Conservation (phyloP, 2,888 invertebrate genomes). For the Parasteatoda lunata region DNA sequence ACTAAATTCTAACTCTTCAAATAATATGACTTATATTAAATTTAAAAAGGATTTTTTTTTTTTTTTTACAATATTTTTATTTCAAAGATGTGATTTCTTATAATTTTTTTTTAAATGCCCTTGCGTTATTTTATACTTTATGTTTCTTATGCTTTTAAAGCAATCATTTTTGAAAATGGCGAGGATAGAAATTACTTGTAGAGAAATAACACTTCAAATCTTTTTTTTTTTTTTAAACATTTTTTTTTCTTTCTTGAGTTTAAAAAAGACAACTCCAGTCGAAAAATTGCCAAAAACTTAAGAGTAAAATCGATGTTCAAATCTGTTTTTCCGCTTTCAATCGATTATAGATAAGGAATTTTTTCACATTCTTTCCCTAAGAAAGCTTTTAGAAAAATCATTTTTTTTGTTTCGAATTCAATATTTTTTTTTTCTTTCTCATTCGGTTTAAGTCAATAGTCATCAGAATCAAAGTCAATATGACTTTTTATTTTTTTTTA, state of each 20-base stretch:
- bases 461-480: slow-evolving; percentile 53
- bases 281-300: slow-evolving; percentile 28
- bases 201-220: slow-evolving; percentile 1
- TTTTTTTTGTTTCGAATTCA: slow-evolving; percentile 3
- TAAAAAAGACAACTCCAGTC: slow-evolving; percentile 6
- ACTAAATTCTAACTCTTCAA: no score
- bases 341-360: slow-evolving; percentile 53
- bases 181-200: neutral
- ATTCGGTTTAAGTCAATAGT: slow-evolving; percentile 39
- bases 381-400: slow-evolving; percentile 39
- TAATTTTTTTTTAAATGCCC: no score
- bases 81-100: no score
- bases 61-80: no score
- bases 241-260: neutral
- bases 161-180: slow-evolving; percentile 15
- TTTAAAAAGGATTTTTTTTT: no score
- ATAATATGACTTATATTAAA: no score
- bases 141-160: no score
- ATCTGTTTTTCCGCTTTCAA: slow-evolving; percentile 49
- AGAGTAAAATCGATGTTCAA: slow-evolving; percentile 52
- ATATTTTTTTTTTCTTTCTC: slow-evolving; percentile 11
- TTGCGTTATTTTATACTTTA: no score
- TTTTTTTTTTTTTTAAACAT: neutral
- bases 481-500: slow-evolving; percentile 22
- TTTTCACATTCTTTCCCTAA: slow-evolving; percentile 3